Percentiles rank a stretch among this genome's conserved stretches.
Conservation (phyloP, 2,113 vertebrate species). For the Glaucidium brasilianum region DNA sequence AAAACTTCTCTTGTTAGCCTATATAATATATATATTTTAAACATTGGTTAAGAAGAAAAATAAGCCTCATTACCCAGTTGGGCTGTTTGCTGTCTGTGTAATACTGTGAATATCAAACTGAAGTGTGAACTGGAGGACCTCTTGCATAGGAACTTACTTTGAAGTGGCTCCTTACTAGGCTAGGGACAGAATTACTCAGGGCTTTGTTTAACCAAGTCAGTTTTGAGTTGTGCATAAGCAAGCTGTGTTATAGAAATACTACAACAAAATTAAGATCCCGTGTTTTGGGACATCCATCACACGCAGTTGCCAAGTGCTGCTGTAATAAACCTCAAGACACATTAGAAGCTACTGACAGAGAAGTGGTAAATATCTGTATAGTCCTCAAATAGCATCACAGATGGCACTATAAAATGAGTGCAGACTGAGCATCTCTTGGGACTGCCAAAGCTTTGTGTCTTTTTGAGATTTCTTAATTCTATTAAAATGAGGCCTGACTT, state of each 20-base stretch:
- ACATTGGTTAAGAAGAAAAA: background rate
- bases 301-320: background rate
- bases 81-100: background rate
- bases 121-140: background rate
- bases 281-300: background rate
- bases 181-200: background rate
- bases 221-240: background rate
- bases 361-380: background rate
- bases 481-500: background rate
- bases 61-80: background rate
- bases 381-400: background rate
- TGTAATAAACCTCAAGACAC: background rate
- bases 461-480: constrained; percentile 26
- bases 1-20: background rate
- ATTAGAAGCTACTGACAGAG: background rate
- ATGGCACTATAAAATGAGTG: background rate
- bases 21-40: background rate
- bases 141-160: background rate
- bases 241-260: background rate
- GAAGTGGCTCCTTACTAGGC: background rate
- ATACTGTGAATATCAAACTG: background rate
- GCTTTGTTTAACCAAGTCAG: background rate
- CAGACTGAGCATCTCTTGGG: background rate
- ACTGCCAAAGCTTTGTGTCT: background rate
- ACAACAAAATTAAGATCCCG: background rate